Evolutionary conservation across 2,797 vertebrate species (phyloP).

Genomic region (Helicolenus hilgendorfi): DNA sequence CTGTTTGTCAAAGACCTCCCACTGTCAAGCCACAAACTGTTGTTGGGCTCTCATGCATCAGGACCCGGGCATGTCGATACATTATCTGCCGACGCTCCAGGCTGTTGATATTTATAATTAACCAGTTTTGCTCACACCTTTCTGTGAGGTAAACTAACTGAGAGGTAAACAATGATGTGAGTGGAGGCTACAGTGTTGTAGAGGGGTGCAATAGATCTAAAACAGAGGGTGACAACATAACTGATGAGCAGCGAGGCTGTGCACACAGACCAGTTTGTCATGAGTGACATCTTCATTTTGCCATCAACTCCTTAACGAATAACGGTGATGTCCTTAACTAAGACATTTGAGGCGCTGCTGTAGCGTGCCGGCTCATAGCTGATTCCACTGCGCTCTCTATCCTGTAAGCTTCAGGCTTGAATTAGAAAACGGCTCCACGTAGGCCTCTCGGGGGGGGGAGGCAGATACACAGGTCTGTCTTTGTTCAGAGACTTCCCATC

Average conservation of each 20-base stretch:
- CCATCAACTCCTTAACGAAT: slow-evolving; percentile 76
- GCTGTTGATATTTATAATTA: slow-evolving; percentile 82
- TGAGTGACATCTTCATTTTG: slow-evolving; percentile 88
- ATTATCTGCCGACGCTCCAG: slow-evolving; percentile 49
- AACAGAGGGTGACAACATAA: slow-evolving; percentile 80
- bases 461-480: slow-evolving; percentile 53
- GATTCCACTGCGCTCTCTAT: slow-evolving; percentile 2
- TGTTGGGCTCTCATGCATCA: slow-evolving; percentile 55
- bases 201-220: slow-evolving; percentile 58
- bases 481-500: slow-evolving; percentile 78
- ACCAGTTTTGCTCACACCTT: slow-evolving; percentile 39
- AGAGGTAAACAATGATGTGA: slow-evolving; percentile 65
- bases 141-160: slow-evolving; percentile 40
- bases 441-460: slow-evolving; percentile 24
- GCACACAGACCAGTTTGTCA: slow-evolving; percentile 83
- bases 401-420: slow-evolving; percentile 44
- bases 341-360: slow-evolving; percentile 67
- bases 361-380: slow-evolving; percentile 38
- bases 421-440: slow-evolving; percentile 52
- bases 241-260: slow-evolving; percentile 70
- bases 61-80: slow-evolving; percentile 52
- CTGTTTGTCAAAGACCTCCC: slow-evolving; percentile 54
- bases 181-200: slow-evolving; percentile 35
- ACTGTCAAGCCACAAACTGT: slow-evolving; percentile 23
- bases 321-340: slow-evolving; percentile 65